Percentiles rank a stretch among this genome's conserved stretches.
These are phyloP conservation scores for Xiphophorus hellerii DNA, from an alignment of 2,113 vertebrate genomes.

Conservation along the genomic window DNA sequence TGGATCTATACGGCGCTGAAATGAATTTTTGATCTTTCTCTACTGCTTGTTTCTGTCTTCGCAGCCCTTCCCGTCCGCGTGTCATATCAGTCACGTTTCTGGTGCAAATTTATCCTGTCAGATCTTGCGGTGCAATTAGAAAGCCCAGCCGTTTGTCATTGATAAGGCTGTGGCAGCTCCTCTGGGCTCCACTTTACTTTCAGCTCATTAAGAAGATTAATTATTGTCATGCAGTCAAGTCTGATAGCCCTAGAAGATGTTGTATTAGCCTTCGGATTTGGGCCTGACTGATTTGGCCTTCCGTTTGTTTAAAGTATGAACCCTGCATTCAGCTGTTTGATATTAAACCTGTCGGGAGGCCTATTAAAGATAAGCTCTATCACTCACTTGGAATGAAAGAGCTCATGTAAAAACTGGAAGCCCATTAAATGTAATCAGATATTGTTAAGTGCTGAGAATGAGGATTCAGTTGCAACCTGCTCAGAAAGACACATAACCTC, in stretches of 20 bases:
- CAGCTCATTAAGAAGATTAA: conserved; percentile 75
- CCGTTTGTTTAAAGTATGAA: conserved; percentile 37
- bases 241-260: conserved; percentile 40
- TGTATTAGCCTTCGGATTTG: conserved; percentile 31
- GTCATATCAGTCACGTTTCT: conserved; percentile 54
- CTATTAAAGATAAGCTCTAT: conserved; percentile 18
- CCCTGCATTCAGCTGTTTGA: conserved; percentile 21
- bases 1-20: conserved; percentile 11
- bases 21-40: conserved; percentile 18
- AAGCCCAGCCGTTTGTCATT: conserved; percentile 65
- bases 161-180: conserved; percentile 67
- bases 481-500: conserved; percentile 12
- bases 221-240: conserved; percentile 57
- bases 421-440: conserved; percentile 32
- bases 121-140: conserved; percentile 75
- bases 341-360: conserved; percentile 20
- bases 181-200: conserved; percentile 65
- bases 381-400: conserved; percentile 21
- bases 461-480: conserved; percentile 19
- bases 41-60: conserved; percentile 20
- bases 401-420: conserved; percentile 11
- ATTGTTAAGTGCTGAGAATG: conserved; percentile 19
- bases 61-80: conserved; percentile 14
- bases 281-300: conserved; percentile 35
- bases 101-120: conserved; percentile 72